These are phyloP conservation scores for Bombus confusus DNA, from an alignment of 1,140 invertebrate genomes.

Conservation along the genomic window DNA sequence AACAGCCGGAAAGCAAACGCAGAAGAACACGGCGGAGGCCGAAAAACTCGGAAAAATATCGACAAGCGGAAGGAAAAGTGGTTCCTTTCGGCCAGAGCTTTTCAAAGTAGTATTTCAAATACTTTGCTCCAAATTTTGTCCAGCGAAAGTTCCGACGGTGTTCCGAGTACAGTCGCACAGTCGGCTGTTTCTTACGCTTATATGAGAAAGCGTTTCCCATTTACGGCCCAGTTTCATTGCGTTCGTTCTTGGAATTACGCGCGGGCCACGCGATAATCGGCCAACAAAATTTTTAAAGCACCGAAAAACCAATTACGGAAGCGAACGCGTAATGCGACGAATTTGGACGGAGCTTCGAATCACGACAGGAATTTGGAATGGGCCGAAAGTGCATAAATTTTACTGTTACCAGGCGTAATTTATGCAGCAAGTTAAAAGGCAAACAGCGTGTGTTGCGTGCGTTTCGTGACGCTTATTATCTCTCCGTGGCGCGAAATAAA, in stretches of 20 bases:
- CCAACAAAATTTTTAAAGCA: background rate
- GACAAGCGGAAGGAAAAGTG: background rate
- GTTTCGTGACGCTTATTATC: slow-evolving; percentile 17
- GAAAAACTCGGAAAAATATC: background rate
- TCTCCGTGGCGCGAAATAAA: background rate
- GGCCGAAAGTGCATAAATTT: slow-evolving; percentile 11
- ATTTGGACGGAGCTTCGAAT: background rate
- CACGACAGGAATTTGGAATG: background rate
- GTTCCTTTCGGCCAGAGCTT: background rate
- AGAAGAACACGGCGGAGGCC: too few relatives aligned
- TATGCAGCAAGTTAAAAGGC: slow-evolving; percentile 5
- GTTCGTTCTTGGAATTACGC: slow-evolving; percentile 50
- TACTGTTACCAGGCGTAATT: slow-evolving; percentile 2
- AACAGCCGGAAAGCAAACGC: background rate
- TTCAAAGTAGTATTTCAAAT: too few relatives aligned
- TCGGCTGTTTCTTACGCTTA: background rate
- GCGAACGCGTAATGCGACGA: slow-evolving; percentile 6
- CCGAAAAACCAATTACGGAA: background rate
- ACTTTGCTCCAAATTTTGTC: too few relatives aligned
- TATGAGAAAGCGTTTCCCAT: slow-evolving; percentile 2
- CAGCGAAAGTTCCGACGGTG: background rate
- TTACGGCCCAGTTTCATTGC: slow-evolving; percentile 40
- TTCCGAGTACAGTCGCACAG: background rate
- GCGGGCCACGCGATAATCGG: slow-evolving; percentile 15
- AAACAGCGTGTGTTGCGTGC: slow-evolving; percentile 1